Conservation (phyloP, 1,140 invertebrate species). For the Neuroterus valhalla region DNA sequence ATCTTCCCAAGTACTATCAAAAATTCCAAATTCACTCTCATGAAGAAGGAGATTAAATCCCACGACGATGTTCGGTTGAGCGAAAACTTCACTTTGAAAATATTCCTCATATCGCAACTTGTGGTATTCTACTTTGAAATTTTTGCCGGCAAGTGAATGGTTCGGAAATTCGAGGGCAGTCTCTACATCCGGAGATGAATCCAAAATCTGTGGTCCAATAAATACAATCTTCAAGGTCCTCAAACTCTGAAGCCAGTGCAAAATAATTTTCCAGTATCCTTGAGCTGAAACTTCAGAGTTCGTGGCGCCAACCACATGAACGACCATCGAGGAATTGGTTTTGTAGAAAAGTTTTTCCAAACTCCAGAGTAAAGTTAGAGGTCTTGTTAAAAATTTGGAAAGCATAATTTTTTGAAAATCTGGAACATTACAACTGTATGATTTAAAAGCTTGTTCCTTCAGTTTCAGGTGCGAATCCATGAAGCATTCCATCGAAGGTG, state of each 20-base stretch:
- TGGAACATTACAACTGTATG: background rate
- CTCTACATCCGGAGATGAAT: slow-evolving; percentile 8
- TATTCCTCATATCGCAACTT: slow-evolving; percentile 50
- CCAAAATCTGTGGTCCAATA: slow-evolving; percentile 54
- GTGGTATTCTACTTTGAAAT: slow-evolving; percentile 44
- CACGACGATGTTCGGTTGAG: slow-evolving; percentile 55
- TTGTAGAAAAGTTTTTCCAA: slow-evolving; percentile 46
- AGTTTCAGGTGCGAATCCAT: too few species aligned
- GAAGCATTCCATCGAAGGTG: too few species aligned
- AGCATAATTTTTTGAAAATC: slow-evolving; percentile 34
- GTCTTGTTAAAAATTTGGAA: slow-evolving; percentile 55
- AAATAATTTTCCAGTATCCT: slow-evolving; percentile 54
- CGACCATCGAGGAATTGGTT: slow-evolving; percentile 29
- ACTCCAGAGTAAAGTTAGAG: slow-evolving; percentile 55
- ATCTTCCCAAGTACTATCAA: slow-evolving; percentile 48
- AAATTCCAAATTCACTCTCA: slow-evolving; percentile 44
- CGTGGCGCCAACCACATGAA: slow-evolving; percentile 58
- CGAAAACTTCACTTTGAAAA: slow-evolving; percentile 32
- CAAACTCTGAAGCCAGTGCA: slow-evolving; percentile 48
- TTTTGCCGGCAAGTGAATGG: slow-evolving; percentile 39
- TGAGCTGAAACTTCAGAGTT: slow-evolving; percentile 47
- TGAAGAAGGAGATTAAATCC: slow-evolving; percentile 60
- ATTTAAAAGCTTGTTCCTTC: too few species aligned
- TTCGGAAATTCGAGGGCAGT: slow-evolving; percentile 42
- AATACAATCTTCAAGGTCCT: slow-evolving; percentile 45